A percentile compares a stretch with the other conserved stretches of the same genome.
Evolutionary conservation across 2,888 invertebrate genomes (phyloP).

Genomic region (Ommatoiulus sabulosus): DNA sequence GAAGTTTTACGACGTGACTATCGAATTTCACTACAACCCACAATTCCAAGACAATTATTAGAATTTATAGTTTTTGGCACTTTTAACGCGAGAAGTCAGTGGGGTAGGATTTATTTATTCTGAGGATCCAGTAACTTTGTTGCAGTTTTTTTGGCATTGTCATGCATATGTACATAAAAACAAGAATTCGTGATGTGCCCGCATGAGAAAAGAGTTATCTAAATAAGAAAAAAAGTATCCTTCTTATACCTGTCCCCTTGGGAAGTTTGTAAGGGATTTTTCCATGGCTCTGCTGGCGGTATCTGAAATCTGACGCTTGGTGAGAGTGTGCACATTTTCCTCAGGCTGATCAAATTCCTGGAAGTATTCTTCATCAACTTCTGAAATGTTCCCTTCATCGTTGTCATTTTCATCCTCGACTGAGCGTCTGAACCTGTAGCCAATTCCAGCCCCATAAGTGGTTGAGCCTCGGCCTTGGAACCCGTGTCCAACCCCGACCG

Average conservation of each 20-base stretch:
- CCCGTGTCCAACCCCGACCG: background rate
- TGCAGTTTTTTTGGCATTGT: too few relatives aligned
- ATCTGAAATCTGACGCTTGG: background rate
- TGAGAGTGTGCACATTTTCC: background rate
- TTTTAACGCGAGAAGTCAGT: too few relatives aligned
- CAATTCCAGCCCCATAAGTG: slow-evolving; percentile 4
- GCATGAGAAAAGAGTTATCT: too few relatives aligned
- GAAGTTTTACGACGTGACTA: too few relatives aligned
- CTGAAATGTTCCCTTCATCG: background rate
- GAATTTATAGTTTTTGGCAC: too few relatives aligned
- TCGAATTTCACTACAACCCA: too few relatives aligned
- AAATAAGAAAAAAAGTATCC: too few relatives aligned
- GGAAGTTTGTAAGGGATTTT: slow-evolving; percentile 10
- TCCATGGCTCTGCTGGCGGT: slow-evolving; percentile 12
- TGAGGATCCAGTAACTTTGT: too few relatives aligned
- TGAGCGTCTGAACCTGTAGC: slow-evolving; percentile 16
- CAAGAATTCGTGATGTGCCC: too few relatives aligned
- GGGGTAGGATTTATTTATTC: too few relatives aligned
- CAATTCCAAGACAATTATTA: too few relatives aligned
- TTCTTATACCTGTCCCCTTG: slow-evolving; percentile 46
- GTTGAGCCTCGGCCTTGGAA: background rate
- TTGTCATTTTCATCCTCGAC: background rate
- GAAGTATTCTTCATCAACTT: background rate
- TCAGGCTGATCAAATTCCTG: background rate
- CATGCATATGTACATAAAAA: too few relatives aligned